Evolutionary conservation across 2,888 invertebrate species (phyloP), one percentile per base, ranked within the genome.

Genomic region (Protodeltote pygarga): DNA sequence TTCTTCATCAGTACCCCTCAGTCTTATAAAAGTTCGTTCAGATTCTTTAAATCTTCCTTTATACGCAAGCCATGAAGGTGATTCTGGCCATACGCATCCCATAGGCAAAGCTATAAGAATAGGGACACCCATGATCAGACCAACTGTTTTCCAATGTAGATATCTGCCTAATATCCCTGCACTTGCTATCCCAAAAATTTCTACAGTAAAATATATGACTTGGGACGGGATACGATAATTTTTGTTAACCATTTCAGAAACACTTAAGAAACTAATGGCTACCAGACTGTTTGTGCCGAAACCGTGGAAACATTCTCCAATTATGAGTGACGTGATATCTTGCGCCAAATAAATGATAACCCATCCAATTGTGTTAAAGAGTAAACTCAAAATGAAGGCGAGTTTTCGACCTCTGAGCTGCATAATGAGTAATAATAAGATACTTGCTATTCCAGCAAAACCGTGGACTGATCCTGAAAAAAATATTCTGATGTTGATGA

Each of bases 391-490:
- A 1, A 67, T 39, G n/a, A 60, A 67, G 0, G 60, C 54, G 0
- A 59, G 34, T 19, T 49, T 67, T 16, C 67, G 50, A 3, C 67
- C 67, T 14, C 10, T 39, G 37, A 32, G 47, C 9, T 68, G 67
- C 66, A 67, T 67, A 5, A 67, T 9, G 0, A 61, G 10, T 2
- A 61, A 61, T 1, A 66, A 31, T 0, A 67, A 15, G 0, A 66
- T 28, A 10, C 58, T 64, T 23, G 54, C 54, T 13, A 66, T 37
- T 1, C 66, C 66, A 4, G 64, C 66, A 3, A 66, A 23, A 5
- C 66, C 66, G 8, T 66, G 58, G 0, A 66, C 37, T 0, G 66
- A 66, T 9, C 59, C 66, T 65, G 48, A 2, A 47, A 65, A 21
- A 2, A n/a, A 16, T 21, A 9, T 11, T 5, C 4, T 11, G 6